Base-by-base conservation (phyloP, 2,888 invertebrate species). In the Pseudococcus viburni region DNA sequence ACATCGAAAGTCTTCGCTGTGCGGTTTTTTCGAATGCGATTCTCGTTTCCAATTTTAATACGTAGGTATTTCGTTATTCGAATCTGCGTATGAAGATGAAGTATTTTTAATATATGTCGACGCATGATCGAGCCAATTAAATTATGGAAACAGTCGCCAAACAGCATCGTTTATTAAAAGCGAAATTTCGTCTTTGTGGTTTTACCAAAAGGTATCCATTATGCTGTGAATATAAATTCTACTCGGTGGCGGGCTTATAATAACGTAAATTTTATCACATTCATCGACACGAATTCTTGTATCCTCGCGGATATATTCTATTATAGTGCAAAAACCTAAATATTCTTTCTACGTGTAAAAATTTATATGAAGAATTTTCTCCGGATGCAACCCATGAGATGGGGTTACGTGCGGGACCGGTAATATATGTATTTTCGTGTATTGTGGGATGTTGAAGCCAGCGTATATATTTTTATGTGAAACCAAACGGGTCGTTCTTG, bases 181-280 rank as follows among this genome's bases (percentile, higher is more conserved):
- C n/a, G n/a, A 64, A 64, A 64, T 64, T 64, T 64, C 22, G 64
- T 64, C 8, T 19, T 59, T 59, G 59, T 59, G 59, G 59, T 59
- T 59, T 59, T 59, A 59, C 59, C 19, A 59, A 59, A 59, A 59
- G 59, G 59, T 59, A 19, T 19, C 19, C 59, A 59, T 59, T 59
- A 59, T 59, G 59, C 19, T 9, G 5, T 3, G 59, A 19, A 19
- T 59, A 59, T 59, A 19, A 59, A 59, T 33, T 33, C 26, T 33
- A 33, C 26, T 59, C 51, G 59, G 19, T 5, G 19, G 19, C 7
- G 19, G 19, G 59, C 19, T 59, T 51, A 59, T 59, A 59, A 59
- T 59, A 59, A 59, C 59, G n/a, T 6, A 59, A 59, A 59, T 59
- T 59, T 59, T 59, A 59, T 59, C 59, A 59, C 59, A 59, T 59